Base-by-base conservation (phyloP, 2,888 invertebrate genomes). In the Andrena bicolor region DNA sequence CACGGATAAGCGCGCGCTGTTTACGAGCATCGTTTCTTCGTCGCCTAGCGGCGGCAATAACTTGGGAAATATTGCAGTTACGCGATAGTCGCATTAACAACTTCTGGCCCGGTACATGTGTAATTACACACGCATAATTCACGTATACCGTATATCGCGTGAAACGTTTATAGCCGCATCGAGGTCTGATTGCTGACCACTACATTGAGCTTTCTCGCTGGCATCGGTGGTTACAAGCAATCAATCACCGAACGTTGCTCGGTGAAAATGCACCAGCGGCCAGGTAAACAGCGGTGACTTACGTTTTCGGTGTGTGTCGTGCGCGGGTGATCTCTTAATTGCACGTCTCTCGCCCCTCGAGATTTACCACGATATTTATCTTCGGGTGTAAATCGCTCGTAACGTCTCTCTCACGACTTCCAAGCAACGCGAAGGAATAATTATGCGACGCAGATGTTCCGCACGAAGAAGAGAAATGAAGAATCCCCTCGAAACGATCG, bases 61-160 rank as follows among this genome's bases (percentile, higher is more conserved):
- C 60, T 28, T 53, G 61, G 65, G 61, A 63, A 82, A 83, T 82
- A 77, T 73, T 73, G 69, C 41, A 61, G 77, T 77, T 70, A 63
- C 60, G 70, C 73, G 74, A 72, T 78, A 72, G 83, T 81, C 69
- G 83, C 72, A 83, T 82, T 82, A 83, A 83, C 72, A 68, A 68
- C 66, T 49, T 26, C 58, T 56, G 63, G 16, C 23, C 49, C 63
- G 69, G 70, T 69, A 75, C 79, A 69, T 72, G 78, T 74, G 64
- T 77, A 82, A 83, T 81, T 81, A 81, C 82, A 81, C 58, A 68
- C 58, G 72, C 76, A 77, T 84, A 84, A 84, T 84, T 84, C 83
- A 83, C 72, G 72, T 76, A 79, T 83, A 75, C 79, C 79, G 78
- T 64, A 69, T 58, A 70, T 28, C 78, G 66, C 41, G 70, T 53